These are phyloP conservation scores for Phaethon lepturus DNA, from an alignment of 2,113 vertebrate genomes.

Conservation along the genomic window DNA sequence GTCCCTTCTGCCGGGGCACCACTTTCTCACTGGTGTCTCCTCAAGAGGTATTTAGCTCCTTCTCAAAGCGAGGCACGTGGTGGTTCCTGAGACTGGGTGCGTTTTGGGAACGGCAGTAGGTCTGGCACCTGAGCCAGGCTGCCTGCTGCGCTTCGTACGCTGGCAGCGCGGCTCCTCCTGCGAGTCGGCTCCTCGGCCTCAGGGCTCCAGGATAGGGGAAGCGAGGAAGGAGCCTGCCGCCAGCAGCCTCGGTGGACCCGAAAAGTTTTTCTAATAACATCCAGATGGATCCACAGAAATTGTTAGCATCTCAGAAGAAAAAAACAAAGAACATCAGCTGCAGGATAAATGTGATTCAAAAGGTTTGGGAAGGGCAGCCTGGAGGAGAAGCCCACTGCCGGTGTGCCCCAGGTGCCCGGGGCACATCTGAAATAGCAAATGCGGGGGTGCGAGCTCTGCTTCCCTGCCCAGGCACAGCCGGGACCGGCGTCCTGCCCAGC, in stretches of 20 bases:
- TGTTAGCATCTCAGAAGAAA: conserved; percentile 50
- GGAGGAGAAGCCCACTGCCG: conserved; percentile 5
- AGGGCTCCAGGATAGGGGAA: conserved; percentile 68
- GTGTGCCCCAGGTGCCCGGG: neutral
- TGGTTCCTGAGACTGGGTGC: neutral
- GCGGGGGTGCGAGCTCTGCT: neutral
- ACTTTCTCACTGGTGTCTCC: neutral
- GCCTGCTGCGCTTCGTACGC: conserved; percentile 58
- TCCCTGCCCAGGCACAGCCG: neutral
- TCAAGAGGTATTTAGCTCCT: neutral
- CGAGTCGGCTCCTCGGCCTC: conserved; percentile 33
- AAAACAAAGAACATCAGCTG: conserved; percentile 41
- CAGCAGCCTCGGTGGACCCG: conserved; percentile 68
- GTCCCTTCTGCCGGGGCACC: neutral
- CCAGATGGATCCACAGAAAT: conserved; percentile 77
- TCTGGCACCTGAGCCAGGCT: conserved; percentile 52
- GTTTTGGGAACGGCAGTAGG: neutral
- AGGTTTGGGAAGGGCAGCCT: conserved; percentile 61
- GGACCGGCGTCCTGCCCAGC: neutral
- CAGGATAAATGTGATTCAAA: conserved; percentile 65
- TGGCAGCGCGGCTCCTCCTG: conserved; percentile 60
- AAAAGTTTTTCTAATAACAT: conserved; percentile 73
- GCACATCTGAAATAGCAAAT: conserved; percentile 52
- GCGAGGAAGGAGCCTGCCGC: conserved; percentile 67
- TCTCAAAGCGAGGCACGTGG: neutral